phyloP scores from a whole-genome alignment of 2,888 invertebrate species.

The Sphaerophoria rueppellii region DNA sequence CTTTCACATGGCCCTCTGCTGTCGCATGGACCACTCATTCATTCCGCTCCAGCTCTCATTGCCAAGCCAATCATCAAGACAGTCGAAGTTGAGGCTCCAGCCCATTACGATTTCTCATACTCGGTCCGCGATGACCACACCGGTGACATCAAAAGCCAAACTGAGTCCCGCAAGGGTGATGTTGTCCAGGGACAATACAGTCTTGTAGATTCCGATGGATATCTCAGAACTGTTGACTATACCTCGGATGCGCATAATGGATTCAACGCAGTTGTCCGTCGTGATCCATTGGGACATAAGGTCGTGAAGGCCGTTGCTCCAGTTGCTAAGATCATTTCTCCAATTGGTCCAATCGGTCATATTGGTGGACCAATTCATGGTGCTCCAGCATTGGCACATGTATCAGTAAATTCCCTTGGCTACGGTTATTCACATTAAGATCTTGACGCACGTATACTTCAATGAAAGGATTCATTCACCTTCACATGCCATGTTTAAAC shows the following conservation, averaged over 20 bases:
- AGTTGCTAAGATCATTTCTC: conserved; percentile 78
- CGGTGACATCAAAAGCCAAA: conserved; percentile 83
- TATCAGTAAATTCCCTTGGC: conserved; percentile 68
- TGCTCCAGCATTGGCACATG: conserved; percentile 75
- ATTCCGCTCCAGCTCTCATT: conserved; percentile 76
- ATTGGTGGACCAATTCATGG: conserved; percentile 75
- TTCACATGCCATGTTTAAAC: neutral
- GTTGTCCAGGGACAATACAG: conserved; percentile 84
- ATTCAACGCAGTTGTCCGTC: conserved; percentile 84
- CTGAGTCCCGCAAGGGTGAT: conserved; percentile 83
- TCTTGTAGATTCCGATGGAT: conserved; percentile 84
- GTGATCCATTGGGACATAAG: conserved; percentile 82
- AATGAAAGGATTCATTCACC: conserved; percentile 1
- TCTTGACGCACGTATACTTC: neutral
- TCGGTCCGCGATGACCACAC: conserved; percentile 83
- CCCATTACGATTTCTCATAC: conserved; percentile 83
- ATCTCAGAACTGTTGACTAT: conserved; percentile 83
- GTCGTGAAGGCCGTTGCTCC: conserved; percentile 80
- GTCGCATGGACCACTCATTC: conserved; percentile 47
- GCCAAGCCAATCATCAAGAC: conserved; percentile 76
- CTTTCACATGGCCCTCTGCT: conserved; percentile 57
- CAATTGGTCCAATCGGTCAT: conserved; percentile 76
- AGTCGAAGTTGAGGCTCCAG: conserved; percentile 81
- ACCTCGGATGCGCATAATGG: conserved; percentile 84
- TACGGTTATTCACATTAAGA: conserved; percentile 74